Base-by-base conservation (phyloP, 2,888 invertebrate species). In the Diadegma fenestrale region DNA sequence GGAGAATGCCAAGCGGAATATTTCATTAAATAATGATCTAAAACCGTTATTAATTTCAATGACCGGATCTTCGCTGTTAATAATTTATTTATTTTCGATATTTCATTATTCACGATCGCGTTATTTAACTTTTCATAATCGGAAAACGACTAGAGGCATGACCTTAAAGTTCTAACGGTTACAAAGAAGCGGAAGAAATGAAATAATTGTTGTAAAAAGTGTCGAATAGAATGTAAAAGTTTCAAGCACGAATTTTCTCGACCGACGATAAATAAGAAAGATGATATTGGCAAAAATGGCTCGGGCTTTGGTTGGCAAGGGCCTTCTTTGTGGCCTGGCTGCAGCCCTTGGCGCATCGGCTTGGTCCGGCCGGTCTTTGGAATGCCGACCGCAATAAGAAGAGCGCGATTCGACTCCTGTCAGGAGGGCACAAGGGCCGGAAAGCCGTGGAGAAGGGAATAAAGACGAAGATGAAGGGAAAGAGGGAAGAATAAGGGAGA, bases 301-400 rank as follows among this genome's bases (percentile, higher is more conserved):
- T 80, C 72, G 76, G 72, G 61, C 68, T 79, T 73, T 48, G 51
- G 66, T 43, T 72, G 54, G 64, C 22, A 54, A 64, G 54, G 72
- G 71, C 4, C 43, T 30, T 33, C 48, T 43, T 75, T 51, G 58
- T 58, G 80, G 72, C 78, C 77, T 69, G 66, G 41, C 48, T 30
- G 19, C 58, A 58, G 82, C 37, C 37, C 63, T 58, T 22, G 58
- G 64, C 41, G 79, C 26, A 79, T 54, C 82, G 85, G 84, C 84
- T 82, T 37, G 89, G 90, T 88, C 89, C 87, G 89, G 89, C 89
- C 87, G 89, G 89, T 89, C 91, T 90, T 89, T 89, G 92, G 92
- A 92, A 92, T 92, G 91, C 91, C 90, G 90, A 61, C 87, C 89
- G 87, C 88, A 88, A 88, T 82, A 88, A 88, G 86, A 88, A 87